phyloP scores from a whole-genome alignment of 2,888 invertebrate species.

The Hirtodrosophila alboralis region DNA sequence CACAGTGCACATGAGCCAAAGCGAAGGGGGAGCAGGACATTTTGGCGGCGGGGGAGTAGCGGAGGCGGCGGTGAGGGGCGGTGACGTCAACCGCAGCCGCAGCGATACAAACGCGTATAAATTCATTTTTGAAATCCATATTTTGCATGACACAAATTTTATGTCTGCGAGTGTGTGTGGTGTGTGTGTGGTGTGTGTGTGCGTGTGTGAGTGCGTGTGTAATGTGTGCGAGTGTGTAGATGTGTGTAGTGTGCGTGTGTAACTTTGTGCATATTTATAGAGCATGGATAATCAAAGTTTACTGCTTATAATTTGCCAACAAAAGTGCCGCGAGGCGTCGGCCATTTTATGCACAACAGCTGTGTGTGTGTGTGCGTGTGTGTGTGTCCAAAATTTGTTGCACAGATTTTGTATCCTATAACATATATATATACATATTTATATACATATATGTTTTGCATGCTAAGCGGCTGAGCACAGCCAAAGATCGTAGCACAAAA shows the following conservation, averaged over 20 bases:
- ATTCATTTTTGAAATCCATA: constrained; percentile 67
- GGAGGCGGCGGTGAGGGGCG: constrained; percentile 3
- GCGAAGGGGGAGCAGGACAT: accelerated
- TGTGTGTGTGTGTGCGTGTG: constrained; percentile 15
- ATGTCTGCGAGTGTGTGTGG: constrained; percentile 30
- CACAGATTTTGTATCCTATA: constrained; percentile 27
- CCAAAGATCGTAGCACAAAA: constrained; percentile 43
- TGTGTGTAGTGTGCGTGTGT: not conserved
- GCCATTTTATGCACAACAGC: constrained; percentile 41
- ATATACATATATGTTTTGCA: constrained; percentile 23
- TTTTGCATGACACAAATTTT: constrained; percentile 64
- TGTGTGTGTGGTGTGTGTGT: not conserved
- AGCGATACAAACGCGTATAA: constrained; percentile 59
- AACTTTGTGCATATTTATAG: not conserved
- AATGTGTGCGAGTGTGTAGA: not conserved
- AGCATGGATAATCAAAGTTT: constrained; percentile 61
- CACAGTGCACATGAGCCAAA: too few relatives aligned
- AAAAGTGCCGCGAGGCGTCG: constrained; percentile 42
- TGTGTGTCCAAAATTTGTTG: constrained; percentile 22
- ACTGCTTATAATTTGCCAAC: constrained; percentile 60
- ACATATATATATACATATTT: too few relatives aligned
- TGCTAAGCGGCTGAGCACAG: constrained; percentile 19
- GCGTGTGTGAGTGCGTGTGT: constrained; percentile 4
- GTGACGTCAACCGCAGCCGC: constrained; percentile 27
- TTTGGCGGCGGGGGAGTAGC: not conserved